A percentile compares a stretch with the other conserved stretches of the same genome.
Conservation (phyloP, 2,113 vertebrate genomes). For the Austrofundulus limnaeus region DNA sequence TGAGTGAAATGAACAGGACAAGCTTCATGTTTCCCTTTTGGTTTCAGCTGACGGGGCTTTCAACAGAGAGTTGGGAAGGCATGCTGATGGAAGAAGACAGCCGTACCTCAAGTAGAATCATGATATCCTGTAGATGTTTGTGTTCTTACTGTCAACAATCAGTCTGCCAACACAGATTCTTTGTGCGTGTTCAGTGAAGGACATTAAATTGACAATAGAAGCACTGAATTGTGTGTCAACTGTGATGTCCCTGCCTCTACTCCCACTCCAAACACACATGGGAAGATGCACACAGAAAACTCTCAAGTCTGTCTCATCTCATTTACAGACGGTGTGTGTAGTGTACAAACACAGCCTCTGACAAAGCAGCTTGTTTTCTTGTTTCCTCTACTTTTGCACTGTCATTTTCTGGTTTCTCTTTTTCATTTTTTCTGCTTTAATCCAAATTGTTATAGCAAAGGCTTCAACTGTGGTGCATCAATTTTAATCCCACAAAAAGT, state of each 20-base stretch:
- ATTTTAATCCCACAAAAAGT: slow-evolving; percentile 1
- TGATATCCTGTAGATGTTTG: slow-evolving; percentile 27
- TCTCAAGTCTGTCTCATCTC: slow-evolving; percentile 18
- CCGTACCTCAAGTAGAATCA: slow-evolving; percentile 46
- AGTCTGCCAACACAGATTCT: slow-evolving; percentile 13
- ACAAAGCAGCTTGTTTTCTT: slow-evolving; percentile 38
- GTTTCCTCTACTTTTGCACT: slow-evolving; percentile 19
- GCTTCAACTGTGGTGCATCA: slow-evolving; percentile 30
- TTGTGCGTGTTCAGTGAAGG: slow-evolving; percentile 8
- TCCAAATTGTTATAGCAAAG: slow-evolving; percentile 36
- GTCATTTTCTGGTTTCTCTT: slow-evolving; percentile 29
- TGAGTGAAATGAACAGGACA: not conserved
- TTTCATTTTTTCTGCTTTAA: slow-evolving; percentile 29
- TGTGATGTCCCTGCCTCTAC: not conserved
- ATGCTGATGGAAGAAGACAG: slow-evolving; percentile 16
- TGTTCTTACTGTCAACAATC: slow-evolving; percentile 26
- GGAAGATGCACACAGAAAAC: not conserved
- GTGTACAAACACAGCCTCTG: slow-evolving; percentile 20
- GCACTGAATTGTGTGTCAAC: not conserved
- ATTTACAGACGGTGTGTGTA: slow-evolving; percentile 33
- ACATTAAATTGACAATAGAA: slow-evolving; percentile 18
- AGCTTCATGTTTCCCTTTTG: slow-evolving; percentile 24
- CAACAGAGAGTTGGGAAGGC: slow-evolving; percentile 51
- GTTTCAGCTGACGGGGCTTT: slow-evolving; percentile 33
- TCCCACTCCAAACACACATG: not conserved